Conservation (phyloP, 2,888 invertebrate genomes). For the Hybos culiciformis region DNA sequence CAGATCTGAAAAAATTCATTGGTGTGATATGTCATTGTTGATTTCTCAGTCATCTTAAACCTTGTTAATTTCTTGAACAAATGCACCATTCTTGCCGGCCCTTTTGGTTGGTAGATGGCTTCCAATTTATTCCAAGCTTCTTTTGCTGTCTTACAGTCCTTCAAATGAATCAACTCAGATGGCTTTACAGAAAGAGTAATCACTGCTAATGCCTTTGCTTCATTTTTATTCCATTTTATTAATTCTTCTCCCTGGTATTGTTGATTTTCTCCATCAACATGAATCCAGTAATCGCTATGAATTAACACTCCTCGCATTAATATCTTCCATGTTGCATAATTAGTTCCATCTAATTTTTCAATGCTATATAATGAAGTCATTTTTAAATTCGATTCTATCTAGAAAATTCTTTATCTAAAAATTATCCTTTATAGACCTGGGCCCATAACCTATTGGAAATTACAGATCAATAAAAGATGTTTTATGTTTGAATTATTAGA, state of each 20-base stretch:
- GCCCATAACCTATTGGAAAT: too few species aligned
- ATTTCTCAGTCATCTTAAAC: neutral
- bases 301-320: neutral
- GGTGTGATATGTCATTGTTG: neutral
- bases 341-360: neutral
- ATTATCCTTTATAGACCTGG: too few species aligned
- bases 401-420: too few species aligned
- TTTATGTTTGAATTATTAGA: too few species aligned
- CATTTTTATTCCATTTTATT: neutral
- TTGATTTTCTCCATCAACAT: neutral
- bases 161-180: neutral
- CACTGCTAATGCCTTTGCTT: neutral
- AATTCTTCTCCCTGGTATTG: neutral
- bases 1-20: neutral
- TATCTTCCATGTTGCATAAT: neutral
- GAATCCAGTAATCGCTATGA: neutral
- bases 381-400: too few species aligned
- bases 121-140: neutral
- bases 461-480: too few species aligned
- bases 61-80: neutral
- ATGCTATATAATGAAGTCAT: neutral
- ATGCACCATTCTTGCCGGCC: neutral
- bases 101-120: neutral
- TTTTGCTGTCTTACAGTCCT: neutral
- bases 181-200: neutral